phyloP scores from a whole-genome alignment of 2,797 vertebrate species.

The Urophycis tenuis region DNA sequence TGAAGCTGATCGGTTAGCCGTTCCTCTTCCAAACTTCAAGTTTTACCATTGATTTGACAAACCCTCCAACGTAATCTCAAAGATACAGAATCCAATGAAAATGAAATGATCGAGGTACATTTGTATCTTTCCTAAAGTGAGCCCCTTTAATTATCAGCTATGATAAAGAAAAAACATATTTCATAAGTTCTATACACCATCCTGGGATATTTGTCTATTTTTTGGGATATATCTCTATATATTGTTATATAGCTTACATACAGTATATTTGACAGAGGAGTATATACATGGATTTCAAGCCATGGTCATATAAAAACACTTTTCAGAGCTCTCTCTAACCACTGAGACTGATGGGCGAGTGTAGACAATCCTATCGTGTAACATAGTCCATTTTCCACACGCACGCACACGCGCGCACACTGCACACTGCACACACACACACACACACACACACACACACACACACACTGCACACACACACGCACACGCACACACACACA shows the following conservation, averaged over 20 bases:
- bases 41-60: not conserved
- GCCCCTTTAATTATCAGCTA: not conserved
- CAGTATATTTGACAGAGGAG: constrained; percentile 21
- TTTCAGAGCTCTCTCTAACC: constrained; percentile 49
- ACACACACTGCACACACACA: constrained; percentile 1
- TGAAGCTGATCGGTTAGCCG: not conserved
- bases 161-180: constrained; percentile 53
- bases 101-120: not conserved
- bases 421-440: constrained; percentile 55
- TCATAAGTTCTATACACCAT: constrained; percentile 32
- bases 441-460: not conserved
- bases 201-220: constrained; percentile 54
- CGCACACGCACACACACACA: constrained; percentile 29
- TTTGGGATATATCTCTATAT: constrained; percentile 33
- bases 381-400: constrained; percentile 59
- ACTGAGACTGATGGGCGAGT: constrained; percentile 33
- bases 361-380: constrained; percentile 61
- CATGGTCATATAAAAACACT: constrained; percentile 48
- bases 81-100: not conserved
- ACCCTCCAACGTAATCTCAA: not conserved
- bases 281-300: constrained; percentile 37
- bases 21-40: too few relatives aligned
- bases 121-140: not conserved
- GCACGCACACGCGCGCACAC: constrained; percentile 53
- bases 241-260: not conserved